phyloP scores from a whole-genome alignment of 1,140 invertebrate species.

The Muscidifurax raptorellus region DNA sequence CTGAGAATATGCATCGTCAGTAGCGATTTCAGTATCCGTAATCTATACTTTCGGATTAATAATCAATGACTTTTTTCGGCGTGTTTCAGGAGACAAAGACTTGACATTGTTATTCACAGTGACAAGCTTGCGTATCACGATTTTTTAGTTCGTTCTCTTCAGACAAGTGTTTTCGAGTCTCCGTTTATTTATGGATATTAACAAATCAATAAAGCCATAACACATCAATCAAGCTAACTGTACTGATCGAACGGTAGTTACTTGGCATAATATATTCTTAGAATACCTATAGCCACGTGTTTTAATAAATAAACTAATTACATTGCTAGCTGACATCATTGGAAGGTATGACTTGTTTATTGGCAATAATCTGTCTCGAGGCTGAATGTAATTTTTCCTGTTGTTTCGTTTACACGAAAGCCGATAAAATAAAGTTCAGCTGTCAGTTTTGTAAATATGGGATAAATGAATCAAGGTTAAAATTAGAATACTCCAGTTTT shows the following conservation, averaged over 20 bases:
- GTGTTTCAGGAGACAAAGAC: background rate
- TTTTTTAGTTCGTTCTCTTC: background rate
- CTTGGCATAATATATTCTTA: background rate
- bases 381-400: background rate
- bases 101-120: too few species aligned
- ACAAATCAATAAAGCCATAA: background rate
- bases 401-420: background rate
- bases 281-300: background rate
- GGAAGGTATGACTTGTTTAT: background rate
- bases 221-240: background rate
- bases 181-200: background rate
- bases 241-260: background rate
- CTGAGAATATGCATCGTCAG: background rate
- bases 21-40: background rate
- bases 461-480: too few species aligned
- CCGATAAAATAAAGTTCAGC: background rate
- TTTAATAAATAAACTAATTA: background rate
- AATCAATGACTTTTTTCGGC: too few species aligned
- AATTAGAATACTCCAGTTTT: too few species aligned
- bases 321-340: background rate
- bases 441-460: too few species aligned
- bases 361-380: background rate
- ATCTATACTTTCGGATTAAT: too few species aligned
- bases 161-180: background rate
- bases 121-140: too few species aligned